Evolutionary conservation across 2,888 invertebrate genomes (phyloP), one percentile per base, ranked within the genome.

Genomic region (Elysia crispata): DNA sequence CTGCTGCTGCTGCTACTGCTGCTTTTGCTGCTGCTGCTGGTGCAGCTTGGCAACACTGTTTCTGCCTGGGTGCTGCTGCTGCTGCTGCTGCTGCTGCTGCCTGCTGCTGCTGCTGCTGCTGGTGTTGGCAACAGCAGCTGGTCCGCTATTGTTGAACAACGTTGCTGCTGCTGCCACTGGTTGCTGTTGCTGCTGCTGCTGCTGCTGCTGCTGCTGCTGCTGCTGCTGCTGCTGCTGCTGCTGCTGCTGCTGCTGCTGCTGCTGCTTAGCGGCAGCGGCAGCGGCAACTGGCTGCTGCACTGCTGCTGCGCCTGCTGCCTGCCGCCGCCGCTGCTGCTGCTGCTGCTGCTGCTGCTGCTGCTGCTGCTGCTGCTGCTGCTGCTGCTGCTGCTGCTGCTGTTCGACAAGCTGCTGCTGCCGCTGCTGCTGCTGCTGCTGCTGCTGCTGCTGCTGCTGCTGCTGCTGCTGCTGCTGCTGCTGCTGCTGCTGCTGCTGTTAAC

Each of bases 311-410:
- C 13, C 54, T 54, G 18, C 54, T 54, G 18, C 54, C 18, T 15
- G 15, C 25, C 25, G 28, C 66, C 18, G 66, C n/a, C 18, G 18
- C 28, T 20, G 25, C 1, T 20, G n/a, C 28, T 23, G 25, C n/a
- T 20, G 25, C n/a, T 23, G 25, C 28, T 1, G 18, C 66, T 23
- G 25, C 25, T 23, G 49, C 15, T 0, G 74, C 72, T 70, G 79
- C 72, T 6, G 66, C 72, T 30, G 64, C 79, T 13, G 74, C 66
- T 30, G 30, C 66, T 23, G 64, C 57, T 41, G 67, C 23, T 13
- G 50, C 70, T 41, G 73, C 66, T n/a, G n/a, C n/a, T n/a, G n/a
- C n/a, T n/a, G n/a, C n/a, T n/a, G n/a, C n/a, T n/a, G n/a, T n/a
- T n/a, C n/a, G n/a, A n/a, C n/a, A n/a, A n/a, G n/a, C n/a, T n/a